phyloP scores from a whole-genome alignment of 2,888 invertebrate genomes.

The Hofmannophila pseudospretella region DNA sequence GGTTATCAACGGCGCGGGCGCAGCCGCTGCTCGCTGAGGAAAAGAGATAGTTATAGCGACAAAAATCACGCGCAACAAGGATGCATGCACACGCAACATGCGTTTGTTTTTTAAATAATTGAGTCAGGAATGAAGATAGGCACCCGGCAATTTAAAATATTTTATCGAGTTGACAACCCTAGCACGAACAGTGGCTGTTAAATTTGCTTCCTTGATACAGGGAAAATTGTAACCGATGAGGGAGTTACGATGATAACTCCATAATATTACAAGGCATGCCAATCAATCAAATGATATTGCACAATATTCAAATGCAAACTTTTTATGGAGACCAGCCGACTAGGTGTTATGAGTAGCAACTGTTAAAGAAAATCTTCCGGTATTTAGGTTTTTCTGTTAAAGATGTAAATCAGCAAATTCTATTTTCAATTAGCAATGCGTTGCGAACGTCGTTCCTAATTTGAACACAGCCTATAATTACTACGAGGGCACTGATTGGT shows the following conservation, averaged over 20 bases:
- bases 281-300: no score
- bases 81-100: slow-evolving; percentile 45
- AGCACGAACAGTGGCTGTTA: slow-evolving; percentile 59
- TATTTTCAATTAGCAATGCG: slow-evolving; percentile 63
- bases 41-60: slow-evolving; percentile 42
- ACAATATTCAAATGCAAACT: no score
- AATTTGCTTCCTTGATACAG: slow-evolving; percentile 56
- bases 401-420: slow-evolving; percentile 61
- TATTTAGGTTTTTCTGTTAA: slow-evolving; percentile 27
- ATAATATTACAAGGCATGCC: no score
- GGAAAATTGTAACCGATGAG: slow-evolving; percentile 38
- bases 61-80: slow-evolving; percentile 51
- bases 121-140: slow-evolving; percentile 72
- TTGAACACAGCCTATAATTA: slow-evolving; percentile 70
- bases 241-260: no score
- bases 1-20: slow-evolving; percentile 67
- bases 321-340: neutral
- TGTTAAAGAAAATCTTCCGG: no score
- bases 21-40: slow-evolving; percentile 39
- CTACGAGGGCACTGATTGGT: slow-evolving; percentile 56
- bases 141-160: slow-evolving; percentile 64
- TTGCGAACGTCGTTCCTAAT: slow-evolving; percentile 64
- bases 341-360: neutral
- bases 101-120: slow-evolving; percentile 74
- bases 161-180: slow-evolving; percentile 68